Base-by-base conservation (phyloP, 2,113 vertebrate genomes). In the Pachycephala philippinensis region DNA sequence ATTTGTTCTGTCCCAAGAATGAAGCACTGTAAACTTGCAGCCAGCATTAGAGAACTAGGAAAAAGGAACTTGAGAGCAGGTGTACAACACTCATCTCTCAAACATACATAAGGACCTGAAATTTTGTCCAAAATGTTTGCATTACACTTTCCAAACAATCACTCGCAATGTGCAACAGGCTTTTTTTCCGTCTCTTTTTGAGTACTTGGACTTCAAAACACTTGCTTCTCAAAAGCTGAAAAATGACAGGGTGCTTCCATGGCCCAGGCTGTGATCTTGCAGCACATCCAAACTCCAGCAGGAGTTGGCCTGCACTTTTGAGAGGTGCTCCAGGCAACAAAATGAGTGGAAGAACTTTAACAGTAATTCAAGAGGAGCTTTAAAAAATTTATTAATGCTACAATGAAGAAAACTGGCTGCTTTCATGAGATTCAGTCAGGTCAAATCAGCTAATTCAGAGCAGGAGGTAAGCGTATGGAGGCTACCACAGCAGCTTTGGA, bases 141-240 rank as follows among this genome's bases (percentile, higher is more conserved):
- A 33, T 84, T 86, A 69, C 14, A 9, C 65, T 95, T 94, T 61
- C 82, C 87, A 94, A 96, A 89, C 81, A 95, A 86, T 40, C 37
- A 45, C n/a, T 88, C 0, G 0, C 72, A 56, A 33, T 14, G 20
- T 40, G 33, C 3, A 30, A 68, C 63, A 81, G 50, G 12, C 26
- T 79, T 71, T 20, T 83, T 44, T 76, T 71, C 57, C 81, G 63
- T 31, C 74, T 86, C 37, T 52, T 89, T 65, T 45, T 66, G 68
- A 93, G 69, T 7, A 68, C n/a, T 27, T 39, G 11, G 39, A 68
- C 57, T 91, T 50, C 35, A 71, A 91, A 89, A 1, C 19, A 28
- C 42, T 84, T n/a, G 5, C 49, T 65, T 92, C 80, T 76, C 7
- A 17, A 70, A 7, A 76, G 75, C 81, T 94, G 74, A 78, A 72